These are phyloP conservation scores for Ricordea florida DNA, from an alignment of 92 coral and sea anemone species.

Conservation along the genomic window DNA sequence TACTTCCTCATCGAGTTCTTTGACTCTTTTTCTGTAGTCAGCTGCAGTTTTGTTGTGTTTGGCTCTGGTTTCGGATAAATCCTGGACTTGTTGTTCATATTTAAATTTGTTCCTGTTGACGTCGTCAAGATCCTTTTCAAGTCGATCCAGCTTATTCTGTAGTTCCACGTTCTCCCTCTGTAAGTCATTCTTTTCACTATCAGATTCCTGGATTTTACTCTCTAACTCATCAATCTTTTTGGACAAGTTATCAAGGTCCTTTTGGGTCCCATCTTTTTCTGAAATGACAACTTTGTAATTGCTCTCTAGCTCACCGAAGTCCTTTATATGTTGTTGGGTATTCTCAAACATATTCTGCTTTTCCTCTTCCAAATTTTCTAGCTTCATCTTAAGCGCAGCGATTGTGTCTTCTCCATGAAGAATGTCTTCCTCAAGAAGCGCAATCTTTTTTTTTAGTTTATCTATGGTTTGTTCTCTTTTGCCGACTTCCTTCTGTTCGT, in stretches of 20 bases:
- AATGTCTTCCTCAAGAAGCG: constrained; percentile 44
- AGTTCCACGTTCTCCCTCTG: constrained; percentile 64
- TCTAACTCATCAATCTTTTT: constrained; percentile 71
- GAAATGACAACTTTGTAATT: constrained; percentile 65
- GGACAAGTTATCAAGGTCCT: constrained; percentile 52
- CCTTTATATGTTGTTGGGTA: constrained; percentile 40
- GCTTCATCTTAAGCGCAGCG: constrained; percentile 29
- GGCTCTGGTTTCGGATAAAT: constrained; percentile 47
- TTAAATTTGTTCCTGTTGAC: constrained; percentile 62
- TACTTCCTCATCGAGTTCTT: constrained; percentile 68
- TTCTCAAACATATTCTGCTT: constrained; percentile 61
- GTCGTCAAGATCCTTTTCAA: constrained; percentile 67
- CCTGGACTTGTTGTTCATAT: constrained; percentile 71
- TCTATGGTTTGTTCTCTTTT: constrained; percentile 73
- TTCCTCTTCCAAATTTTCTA: constrained; percentile 58
- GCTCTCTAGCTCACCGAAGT: constrained; percentile 75
- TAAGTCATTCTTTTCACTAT: constrained; percentile 63
- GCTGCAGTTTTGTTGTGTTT: constrained; percentile 67
- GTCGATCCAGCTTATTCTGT: constrained; percentile 64
- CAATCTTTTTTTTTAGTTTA: constrained; percentile 60
- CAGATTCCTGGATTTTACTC: constrained; percentile 67
- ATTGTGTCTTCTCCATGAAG: constrained; percentile 56
- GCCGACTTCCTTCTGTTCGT: constrained; percentile 53
- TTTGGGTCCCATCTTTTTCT: constrained; percentile 68
- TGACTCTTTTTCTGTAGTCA: constrained; percentile 56